A percentile compares a stretch with the other conserved stretches of the same genome.
These are phyloP conservation scores for Bucco capensis DNA, from an alignment of 2,113 vertebrate genomes.

Conservation along the genomic window DNA sequence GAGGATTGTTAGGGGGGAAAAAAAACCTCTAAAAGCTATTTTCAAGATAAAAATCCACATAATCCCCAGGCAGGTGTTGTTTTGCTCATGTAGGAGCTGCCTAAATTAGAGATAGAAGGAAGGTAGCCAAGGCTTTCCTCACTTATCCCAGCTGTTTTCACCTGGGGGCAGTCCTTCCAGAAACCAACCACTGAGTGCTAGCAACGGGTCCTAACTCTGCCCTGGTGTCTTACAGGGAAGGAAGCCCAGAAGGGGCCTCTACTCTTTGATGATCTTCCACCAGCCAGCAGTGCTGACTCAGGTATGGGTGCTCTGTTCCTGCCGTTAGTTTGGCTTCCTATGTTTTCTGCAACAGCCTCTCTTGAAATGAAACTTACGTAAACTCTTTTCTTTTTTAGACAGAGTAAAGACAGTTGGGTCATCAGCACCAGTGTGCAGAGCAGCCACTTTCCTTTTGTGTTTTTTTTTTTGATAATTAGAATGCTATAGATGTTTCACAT, in stretches of 20 bases:
- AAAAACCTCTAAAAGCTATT: neutral
- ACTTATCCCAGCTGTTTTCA: rapidly evolving
- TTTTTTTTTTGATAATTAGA: neutral
- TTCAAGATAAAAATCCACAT: neutral
- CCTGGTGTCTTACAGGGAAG: conserved; percentile 65
- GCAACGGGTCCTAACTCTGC: neutral
- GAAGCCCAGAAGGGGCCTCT: conserved; percentile 50
- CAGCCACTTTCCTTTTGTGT: neutral
- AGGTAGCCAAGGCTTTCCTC: neutral
- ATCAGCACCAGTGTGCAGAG: neutral
- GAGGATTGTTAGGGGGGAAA: neutral
- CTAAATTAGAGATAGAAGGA: neutral
- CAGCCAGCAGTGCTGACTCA: conserved; percentile 59
- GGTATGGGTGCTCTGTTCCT: conserved; percentile 51
- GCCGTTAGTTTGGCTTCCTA: neutral
- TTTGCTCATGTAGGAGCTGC: neutral
- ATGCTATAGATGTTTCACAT: rapidly evolving
- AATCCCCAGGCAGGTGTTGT: too few relatives aligned
- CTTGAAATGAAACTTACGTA: neutral
- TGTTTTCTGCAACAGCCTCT: conserved; percentile 41
- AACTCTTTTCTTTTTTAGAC: neutral
- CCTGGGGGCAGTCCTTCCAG: neutral
- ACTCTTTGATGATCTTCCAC: conserved; percentile 61
- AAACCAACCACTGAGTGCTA: neutral
- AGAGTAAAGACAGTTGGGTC: neutral